Percentiles rank a stretch among this genome's conserved stretches.
Conservation (phyloP, 2,888 invertebrate genomes). For the Crioceris asparagi region DNA sequence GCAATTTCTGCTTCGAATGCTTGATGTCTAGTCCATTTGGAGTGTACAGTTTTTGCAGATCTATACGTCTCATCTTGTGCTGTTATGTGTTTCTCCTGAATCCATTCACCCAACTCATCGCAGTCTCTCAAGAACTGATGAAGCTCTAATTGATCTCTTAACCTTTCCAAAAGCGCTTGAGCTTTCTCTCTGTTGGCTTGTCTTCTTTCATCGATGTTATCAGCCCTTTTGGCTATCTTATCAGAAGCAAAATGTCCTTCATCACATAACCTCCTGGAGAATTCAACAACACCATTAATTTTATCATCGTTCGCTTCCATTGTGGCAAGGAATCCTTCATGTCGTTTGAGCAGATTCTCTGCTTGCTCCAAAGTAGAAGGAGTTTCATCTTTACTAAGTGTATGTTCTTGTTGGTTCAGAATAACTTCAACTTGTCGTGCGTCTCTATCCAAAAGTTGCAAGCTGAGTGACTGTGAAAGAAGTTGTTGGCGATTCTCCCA, state of each 20-base stretch:
- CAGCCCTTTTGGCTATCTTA: conserved; percentile 92
- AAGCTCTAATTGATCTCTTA: conserved; percentile 87
- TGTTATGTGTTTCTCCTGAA: conserved; percentile 96
- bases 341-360: conserved; percentile 91
- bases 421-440: conserved; percentile 96
- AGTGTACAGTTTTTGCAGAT: conserved; percentile 97
- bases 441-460: conserved; percentile 92
- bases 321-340: conserved; percentile 97
- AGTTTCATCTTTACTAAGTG: conserved; percentile 91
- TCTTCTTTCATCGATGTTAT: conserved; percentile 83
- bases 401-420: conserved; percentile 95
- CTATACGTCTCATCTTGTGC: conserved; percentile 99
- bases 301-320: conserved; percentile 99
- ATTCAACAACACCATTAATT: conserved; percentile 91
- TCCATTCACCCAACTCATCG: conserved; percentile 97
- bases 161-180: conserved; percentile 78
- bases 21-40: conserved; percentile 99
- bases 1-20: conserved; percentile 99
- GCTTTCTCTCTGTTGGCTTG: conserved; percentile 85
- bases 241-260: conserved; percentile 94
- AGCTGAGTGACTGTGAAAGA: conserved; percentile 87
- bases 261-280: conserved; percentile 81
- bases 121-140: conserved; percentile 95
- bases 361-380: conserved; percentile 93
- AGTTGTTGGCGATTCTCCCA: conserved; percentile 97